phyloP scores from a whole-genome alignment of 2,888 invertebrate genomes.

The Metacarcinus magister region DNA sequence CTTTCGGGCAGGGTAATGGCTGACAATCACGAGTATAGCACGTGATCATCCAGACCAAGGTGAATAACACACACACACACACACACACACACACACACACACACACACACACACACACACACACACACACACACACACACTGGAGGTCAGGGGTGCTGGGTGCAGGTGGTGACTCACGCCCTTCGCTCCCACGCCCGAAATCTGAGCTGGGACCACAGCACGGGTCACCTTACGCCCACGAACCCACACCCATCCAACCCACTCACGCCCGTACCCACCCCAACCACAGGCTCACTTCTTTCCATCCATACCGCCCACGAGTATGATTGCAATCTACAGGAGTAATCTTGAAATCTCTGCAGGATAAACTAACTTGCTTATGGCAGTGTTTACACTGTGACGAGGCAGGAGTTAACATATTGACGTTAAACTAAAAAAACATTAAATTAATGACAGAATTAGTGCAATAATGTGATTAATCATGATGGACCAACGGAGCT shows the following conservation, averaged over 20 bases:
- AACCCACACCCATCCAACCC: not conserved
- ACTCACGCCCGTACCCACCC: conserved; percentile 47
- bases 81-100: conserved; percentile 2
- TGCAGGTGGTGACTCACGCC: conserved; percentile 46
- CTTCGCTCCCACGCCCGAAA: conserved; percentile 50
- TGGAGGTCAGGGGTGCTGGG: not conserved
- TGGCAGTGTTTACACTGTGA: not conserved
- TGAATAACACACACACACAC: not conserved
- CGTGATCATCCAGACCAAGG: no score
- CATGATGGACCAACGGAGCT: not conserved
- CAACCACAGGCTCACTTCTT: not conserved
- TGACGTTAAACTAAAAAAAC: not conserved
- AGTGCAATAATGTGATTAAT: not conserved
- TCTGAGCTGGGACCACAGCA: not conserved
- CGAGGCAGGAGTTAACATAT: not conserved
- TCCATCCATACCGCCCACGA: not conserved
- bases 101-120: not conserved
- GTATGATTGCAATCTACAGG: not conserved
- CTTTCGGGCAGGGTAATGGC: no score
- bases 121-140: conserved; percentile 5
- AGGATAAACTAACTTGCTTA: not conserved
- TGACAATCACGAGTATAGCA: no score
- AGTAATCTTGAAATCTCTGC: not conserved
- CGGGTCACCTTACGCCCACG: conserved; percentile 62
- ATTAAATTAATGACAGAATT: not conserved